phyloP scores from a whole-genome alignment of 2,888 invertebrate species.

The Synergus umbraculus region DNA sequence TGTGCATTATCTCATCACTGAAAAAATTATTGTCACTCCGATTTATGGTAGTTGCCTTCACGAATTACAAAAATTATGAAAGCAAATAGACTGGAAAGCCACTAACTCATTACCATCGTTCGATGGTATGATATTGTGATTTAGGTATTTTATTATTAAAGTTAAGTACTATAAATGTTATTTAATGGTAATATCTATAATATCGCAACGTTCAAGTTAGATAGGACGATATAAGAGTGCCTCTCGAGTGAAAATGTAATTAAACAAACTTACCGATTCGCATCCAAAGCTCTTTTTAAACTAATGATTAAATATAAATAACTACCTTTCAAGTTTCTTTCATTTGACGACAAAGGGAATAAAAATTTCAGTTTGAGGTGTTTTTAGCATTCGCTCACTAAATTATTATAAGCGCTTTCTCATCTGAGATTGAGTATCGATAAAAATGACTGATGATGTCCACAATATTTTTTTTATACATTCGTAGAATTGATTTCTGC shows the following conservation, averaged over 20 bases:
- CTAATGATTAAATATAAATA: conserved; percentile 26
- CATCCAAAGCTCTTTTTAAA: conserved; percentile 36
- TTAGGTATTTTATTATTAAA: conserved; percentile 75
- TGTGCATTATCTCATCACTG: conserved; percentile 47
- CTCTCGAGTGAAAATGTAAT: conserved; percentile 64
- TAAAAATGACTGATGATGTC: conserved; percentile 14
- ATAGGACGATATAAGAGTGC: conserved; percentile 61
- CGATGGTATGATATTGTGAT: conserved; percentile 71
- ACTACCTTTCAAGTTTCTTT: conserved; percentile 6
- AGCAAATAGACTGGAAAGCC: conserved; percentile 62
- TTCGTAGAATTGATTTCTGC: background rate
- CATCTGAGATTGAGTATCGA: conserved; percentile 6
- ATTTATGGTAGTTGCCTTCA: conserved; percentile 48
- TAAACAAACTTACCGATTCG: conserved; percentile 40
- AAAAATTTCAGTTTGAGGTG: conserved; percentile 25
- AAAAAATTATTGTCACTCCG: conserved; percentile 41
- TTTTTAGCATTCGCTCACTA: conserved; percentile 13
- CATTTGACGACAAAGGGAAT: conserved; percentile 21
- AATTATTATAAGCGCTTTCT: conserved; percentile 30
- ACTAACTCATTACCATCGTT: conserved; percentile 59
- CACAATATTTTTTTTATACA: conserved; percentile 22
- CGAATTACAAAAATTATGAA: conserved; percentile 56
- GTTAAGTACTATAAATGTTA: conserved; percentile 73
- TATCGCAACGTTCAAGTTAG: conserved; percentile 66
- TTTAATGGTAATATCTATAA: conserved; percentile 71